phyloP scores from a whole-genome alignment of 2,113 vertebrate species.

The Gymnorhina tibicen region DNA sequence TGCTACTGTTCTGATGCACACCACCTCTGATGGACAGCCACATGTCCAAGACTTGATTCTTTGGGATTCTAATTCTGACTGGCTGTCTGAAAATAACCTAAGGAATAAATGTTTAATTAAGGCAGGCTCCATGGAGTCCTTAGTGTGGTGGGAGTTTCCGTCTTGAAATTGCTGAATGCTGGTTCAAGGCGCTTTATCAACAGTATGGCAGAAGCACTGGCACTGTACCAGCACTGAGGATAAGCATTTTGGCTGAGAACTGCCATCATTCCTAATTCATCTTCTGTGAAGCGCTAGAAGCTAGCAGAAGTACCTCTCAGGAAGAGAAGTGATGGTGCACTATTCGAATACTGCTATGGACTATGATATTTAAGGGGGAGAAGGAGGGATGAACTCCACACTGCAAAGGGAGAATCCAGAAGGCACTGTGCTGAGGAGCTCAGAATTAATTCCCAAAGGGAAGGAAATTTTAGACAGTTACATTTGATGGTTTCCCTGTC shows the following conservation, averaged over 20 bases:
- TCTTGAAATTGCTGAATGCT: neutral
- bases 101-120: neutral
- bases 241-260: neutral
- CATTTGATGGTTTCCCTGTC: neutral
- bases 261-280: neutral
- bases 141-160: neutral
- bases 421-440: neutral
- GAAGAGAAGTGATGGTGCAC: neutral
- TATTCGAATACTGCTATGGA: neutral
- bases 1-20: neutral
- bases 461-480: neutral
- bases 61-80: neutral
- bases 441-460: neutral
- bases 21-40: neutral
- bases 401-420: neutral
- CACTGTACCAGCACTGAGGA: neutral
- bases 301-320: neutral
- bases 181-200: neutral
- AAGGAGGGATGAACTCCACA: neutral
- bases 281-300: neutral
- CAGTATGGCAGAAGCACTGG: neutral
- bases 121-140: neutral
- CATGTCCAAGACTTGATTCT: fast-evolving
- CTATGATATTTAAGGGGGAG: neutral
- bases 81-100: neutral